Evolutionary conservation across 1,140 invertebrate species (phyloP), one percentile per base, ranked within the genome.

Genomic region (Zaprionus davidi): DNA sequence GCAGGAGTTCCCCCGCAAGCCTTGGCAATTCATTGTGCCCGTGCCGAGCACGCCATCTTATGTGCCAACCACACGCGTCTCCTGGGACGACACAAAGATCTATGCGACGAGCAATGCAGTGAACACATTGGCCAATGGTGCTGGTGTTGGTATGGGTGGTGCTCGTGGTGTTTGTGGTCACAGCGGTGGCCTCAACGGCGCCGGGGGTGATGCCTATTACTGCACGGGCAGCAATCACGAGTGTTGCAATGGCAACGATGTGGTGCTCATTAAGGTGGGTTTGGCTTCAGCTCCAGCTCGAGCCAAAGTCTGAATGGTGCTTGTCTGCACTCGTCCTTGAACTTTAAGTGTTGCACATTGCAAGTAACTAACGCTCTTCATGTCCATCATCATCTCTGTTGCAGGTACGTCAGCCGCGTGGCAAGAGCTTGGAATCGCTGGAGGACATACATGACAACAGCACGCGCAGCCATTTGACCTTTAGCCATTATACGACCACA

Each of bases 381-480:
- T n/a, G n/a, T n/a, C n/a, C n/a, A n/a, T n/a, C n/a, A 11, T 11
- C 24, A 5, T 53, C 41, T 36, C 28, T 13, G 5, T 62, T 67
- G 58, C 71, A 92, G 90, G 90, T 96, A 73, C 94, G 96, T 85
- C 95, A 95, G 79, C 95, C 95, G n/a, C 94, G 95, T 75, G 96
- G 96, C 53, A 97, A 97, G 93, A 97, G 96, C n/a, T 94, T 97
- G 60, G 96, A 97, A 93, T 97, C 96, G 77, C 93, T 97, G 65
- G 96, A 97, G 90, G 96, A 96, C 82, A 94, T 94, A 41, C 94
- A 93, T 56, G 94, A 95, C 80, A 93, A 95, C 66, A 94, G 93
- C 38, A 95, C 94, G 57, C 82, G 92, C 68, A 92, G 88, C 85
- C 95, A 95, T 91, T 93, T 94, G 76, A 96, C 95, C 46, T 95